Evolutionary conservation across 2,888 invertebrate genomes (phyloP), one percentile per base, ranked within the genome.

Genomic region (Himalopsyche tibetana): DNA sequence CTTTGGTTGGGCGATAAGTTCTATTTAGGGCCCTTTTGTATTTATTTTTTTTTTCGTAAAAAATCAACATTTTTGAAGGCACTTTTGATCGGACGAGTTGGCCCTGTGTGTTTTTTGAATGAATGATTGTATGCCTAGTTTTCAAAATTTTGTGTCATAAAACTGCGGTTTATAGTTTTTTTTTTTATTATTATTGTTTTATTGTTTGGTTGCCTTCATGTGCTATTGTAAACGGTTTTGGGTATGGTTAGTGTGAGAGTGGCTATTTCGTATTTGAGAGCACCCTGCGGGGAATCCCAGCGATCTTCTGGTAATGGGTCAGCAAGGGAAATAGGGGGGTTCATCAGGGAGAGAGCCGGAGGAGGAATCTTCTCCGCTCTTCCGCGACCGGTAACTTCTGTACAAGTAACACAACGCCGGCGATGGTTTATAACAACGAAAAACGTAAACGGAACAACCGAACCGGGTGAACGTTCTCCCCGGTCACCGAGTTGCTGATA

Each of bases 61-160:
- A 97, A 96, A 95, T 94, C 95, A 96, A 96, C 95, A 95, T 95
- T 92, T 92, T 95, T 96, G 97, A 97, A 97, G 97, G 97, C 97
- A 97, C 97, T 97, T 97, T 95, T 95, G 96, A 96, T 96, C 96
- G 97, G 97, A 97, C 97, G 96, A 96, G 95, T 95, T 95, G 97
- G 97, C 96, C 97, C 96, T 96, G 95, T 96, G 95, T 94, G 93
- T 94, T 94, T 94, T 94, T 94, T 94, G 94, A 94, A 93, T 93
- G 93, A 87, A 84, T 88, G 88, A 74, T 74, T 74, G 74, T 74
- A 84, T 88, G 86, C 86, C 86, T 86, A 84, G 55, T 82, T 85
- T 82, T 83, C 88, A 85, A 86, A 86, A 84, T 87, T 87, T 87
- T 82, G 82, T 82, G 82, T 85, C 85, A 80, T 82, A 87, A 84